phyloP scores from a whole-genome alignment of 35 echinoderm and acorn worm genomes.

The Nesometra sesokonis region DNA sequence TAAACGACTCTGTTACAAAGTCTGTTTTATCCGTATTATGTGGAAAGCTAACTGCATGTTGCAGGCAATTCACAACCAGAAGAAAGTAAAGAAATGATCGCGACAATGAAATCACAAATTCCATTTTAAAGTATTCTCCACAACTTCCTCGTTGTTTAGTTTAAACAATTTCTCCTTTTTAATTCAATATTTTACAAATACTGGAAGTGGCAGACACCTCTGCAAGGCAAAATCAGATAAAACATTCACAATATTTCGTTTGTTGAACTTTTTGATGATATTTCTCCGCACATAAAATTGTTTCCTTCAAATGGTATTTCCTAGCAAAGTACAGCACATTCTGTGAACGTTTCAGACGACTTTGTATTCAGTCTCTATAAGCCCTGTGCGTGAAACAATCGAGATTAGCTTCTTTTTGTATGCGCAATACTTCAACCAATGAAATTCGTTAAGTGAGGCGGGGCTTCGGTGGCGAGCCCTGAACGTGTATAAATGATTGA shows the following conservation, averaged over 20 bases:
- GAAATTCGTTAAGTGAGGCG: background rate
- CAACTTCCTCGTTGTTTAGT: background rate
- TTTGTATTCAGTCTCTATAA: background rate
- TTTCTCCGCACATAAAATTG: background rate
- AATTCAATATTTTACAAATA: background rate
- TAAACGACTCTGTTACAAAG: background rate
- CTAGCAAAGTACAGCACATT: background rate
- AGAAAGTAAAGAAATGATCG: background rate
- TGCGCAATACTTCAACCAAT: background rate
- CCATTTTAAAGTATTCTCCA: background rate
- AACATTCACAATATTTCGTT: background rate
- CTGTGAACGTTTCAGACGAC: too few relatives aligned
- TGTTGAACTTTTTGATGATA: background rate
- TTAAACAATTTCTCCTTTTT: background rate
- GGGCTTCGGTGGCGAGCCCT: background rate
- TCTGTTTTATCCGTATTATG: background rate
- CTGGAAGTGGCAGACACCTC: background rate
- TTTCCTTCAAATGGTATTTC: background rate
- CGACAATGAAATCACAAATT: background rate
- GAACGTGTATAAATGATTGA: background rate
- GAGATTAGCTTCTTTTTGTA: background rate
- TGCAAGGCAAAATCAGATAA: background rate
- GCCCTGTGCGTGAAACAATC: background rate
- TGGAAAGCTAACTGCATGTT: background rate
- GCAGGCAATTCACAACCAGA: background rate